These are phyloP conservation scores for Botrylloides violaceus DNA, from an alignment of 23 tunicate genomes.

Conservation along the genomic window DNA sequence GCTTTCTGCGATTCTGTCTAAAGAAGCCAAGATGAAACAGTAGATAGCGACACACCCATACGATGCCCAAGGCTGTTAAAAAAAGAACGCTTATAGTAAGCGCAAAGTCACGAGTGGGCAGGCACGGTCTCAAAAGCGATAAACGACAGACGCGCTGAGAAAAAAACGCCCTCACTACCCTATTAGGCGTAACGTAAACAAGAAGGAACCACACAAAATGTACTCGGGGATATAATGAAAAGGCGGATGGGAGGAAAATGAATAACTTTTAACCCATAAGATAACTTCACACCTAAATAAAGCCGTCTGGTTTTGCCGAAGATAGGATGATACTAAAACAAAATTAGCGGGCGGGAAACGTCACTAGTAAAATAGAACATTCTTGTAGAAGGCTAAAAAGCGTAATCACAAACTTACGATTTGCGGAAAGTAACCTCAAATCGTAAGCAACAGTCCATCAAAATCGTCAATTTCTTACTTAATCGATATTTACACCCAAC, in stretches of 20 bases:
- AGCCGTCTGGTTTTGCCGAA: neutral
- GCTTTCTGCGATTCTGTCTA: too few species aligned
- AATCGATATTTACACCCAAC: neutral
- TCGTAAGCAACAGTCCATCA: neutral
- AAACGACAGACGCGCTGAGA: neutral
- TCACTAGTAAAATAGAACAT: neutral
- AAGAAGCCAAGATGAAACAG: too few species aligned
- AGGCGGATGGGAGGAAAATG: too few species aligned
- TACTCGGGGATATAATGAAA: neutral
- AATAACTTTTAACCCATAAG: too few species aligned
- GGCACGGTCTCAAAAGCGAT: neutral
- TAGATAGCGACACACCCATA: too few species aligned
- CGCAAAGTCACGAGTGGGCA: constrained; percentile 1
- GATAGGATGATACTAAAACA: neutral
- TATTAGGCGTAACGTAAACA: neutral
- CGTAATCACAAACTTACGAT: neutral
- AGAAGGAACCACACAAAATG: neutral
- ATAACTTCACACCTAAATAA: neutral
- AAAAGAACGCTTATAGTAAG: too few species aligned
- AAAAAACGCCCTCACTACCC: neutral
- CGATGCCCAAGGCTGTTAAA: too few species aligned
- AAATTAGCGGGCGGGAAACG: neutral
- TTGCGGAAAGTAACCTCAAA: neutral
- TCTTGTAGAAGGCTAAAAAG: neutral
- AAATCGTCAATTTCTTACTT: neutral